Evolutionary conservation across 2,113 vertebrate species (phyloP), one percentile per base, ranked within the genome.

Genomic region (Protobothrops flavoviridis): DNA sequence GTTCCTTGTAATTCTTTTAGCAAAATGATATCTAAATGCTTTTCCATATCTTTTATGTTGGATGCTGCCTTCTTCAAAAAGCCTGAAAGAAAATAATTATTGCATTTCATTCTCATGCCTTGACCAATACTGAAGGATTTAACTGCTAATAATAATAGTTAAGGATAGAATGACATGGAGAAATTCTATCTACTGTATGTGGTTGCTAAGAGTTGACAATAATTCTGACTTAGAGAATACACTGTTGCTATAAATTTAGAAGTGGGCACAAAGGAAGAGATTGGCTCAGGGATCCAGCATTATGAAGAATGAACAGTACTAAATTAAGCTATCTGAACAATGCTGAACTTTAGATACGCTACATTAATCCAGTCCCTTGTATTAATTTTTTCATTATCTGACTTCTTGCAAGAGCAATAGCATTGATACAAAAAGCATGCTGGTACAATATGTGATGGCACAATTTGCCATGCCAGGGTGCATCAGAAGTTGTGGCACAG

Each of bases 1-100:
- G 94, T 96, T 95, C 95, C 96, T 95, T 96, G 92, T 96, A 97
- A 97, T 96, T 97, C 96, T 97, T 97, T 98, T 95, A 96, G 94
- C 96, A 97, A 97, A 90, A 97, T 96, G 0, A 0, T 94, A 97
- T 96, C 94, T 96, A 96, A 97, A 97, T 95, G 87, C 85, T 97
- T 97, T 97, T 95, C 96, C 96, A 90, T 87, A 64, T 6, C 64
- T 33, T 64, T 39, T 23, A 86, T 90, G 24, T 64, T 26, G n/a
- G 48, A 90, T 90, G 56, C 45, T 59, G 56, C n/a, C 56, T 93
- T 48, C 56, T 26, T 87, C 90, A 81, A 93, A 55, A 96, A n/a
- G n/a, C 95, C 81, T 91, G 81, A 64, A 74, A 89, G 94, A 95
- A 7, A 88, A 43, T 43, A 64, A 26, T 23, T 69, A 12, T 87